phyloP scores from a whole-genome alignment of 2,888 invertebrate genomes.

The Rotaria sp. region DNA sequence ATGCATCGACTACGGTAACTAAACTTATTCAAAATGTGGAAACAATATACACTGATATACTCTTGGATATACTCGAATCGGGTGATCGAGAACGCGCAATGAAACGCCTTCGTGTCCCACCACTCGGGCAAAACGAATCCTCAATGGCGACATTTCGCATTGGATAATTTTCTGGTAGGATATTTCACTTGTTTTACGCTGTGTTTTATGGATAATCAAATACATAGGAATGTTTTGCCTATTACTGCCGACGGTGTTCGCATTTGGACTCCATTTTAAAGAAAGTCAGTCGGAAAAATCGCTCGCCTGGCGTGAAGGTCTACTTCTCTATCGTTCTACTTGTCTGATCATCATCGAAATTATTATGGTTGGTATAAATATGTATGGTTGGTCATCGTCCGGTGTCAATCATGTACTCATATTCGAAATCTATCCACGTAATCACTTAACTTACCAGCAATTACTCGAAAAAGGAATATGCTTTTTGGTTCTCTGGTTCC shows the following conservation, averaged over 20 bases:
- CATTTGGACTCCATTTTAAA: not conserved
- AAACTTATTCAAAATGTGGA: not conserved
- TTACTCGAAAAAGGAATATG: conserved; percentile 68
- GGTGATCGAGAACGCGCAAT: conserved; percentile 92
- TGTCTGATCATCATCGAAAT: conserved; percentile 82
- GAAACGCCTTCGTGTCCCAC: conserved; percentile 94
- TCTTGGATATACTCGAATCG: conserved; percentile 63
- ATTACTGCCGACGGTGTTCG: conserved; percentile 18
- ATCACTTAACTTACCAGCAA: conserved; percentile 78
- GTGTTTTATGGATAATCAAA: not conserved
- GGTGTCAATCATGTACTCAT: conserved; percentile 95
- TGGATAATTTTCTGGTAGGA: conserved; percentile 49
- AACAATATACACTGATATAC: conserved; percentile 56
- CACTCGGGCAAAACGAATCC: conserved; percentile 75
- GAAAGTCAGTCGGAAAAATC: not conserved
- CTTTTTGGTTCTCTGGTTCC: not conserved
- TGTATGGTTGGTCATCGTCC: conserved; percentile 85
- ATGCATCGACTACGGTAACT: not conserved
- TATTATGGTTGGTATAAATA: conserved; percentile 86
- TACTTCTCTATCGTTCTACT: conserved; percentile 84
- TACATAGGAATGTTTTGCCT: conserved; percentile 57
- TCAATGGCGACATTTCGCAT: not conserved
- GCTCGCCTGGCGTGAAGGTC: conserved; percentile 63
- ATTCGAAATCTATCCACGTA: conserved; percentile 88
- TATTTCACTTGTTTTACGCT: not conserved